phyloP scores from a whole-genome alignment of 1,140 invertebrate species.

The Helicoverpa armigera region DNA sequence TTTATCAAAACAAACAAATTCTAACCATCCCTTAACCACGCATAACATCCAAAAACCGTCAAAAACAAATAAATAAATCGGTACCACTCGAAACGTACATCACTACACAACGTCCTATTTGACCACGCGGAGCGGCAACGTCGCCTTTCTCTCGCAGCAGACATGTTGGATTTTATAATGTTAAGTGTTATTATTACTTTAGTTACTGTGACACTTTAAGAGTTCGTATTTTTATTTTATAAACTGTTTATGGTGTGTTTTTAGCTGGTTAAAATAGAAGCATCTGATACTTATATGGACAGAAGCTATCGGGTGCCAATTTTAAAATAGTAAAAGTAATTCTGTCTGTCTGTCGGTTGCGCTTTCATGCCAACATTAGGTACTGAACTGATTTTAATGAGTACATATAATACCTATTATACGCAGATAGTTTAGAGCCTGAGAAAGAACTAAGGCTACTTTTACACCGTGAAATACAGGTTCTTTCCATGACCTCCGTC shows the following conservation, averaged over 20 bases:
- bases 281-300: neutral
- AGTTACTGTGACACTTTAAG: conserved; percentile 19
- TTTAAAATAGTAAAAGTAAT: too few relatives aligned
- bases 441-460: too few relatives aligned
- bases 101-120: conserved; percentile 18
- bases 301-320: too few relatives aligned
- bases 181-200: neutral
- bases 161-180: conserved; percentile 7
- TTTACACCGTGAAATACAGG: too few relatives aligned
- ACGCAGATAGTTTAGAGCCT: too few relatives aligned
- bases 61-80: neutral
- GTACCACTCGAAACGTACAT: neutral
- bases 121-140: conserved; percentile 49
- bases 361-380: too few relatives aligned
- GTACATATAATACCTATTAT: too few relatives aligned
- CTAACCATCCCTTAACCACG: neutral
- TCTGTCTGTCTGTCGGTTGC: too few relatives aligned
- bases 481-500: too few relatives aligned
- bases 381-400: too few relatives aligned
- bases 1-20: neutral
- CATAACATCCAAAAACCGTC: neutral
- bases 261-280: neutral
- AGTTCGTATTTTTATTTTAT: neutral
- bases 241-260: neutral
- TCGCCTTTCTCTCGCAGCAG: conserved; percentile 39